A percentile compares a stretch with the other conserved stretches of the same genome.
Evolutionary conservation across 2,888 invertebrate genomes (phyloP).

Genomic region (Netelia virgata): DNA sequence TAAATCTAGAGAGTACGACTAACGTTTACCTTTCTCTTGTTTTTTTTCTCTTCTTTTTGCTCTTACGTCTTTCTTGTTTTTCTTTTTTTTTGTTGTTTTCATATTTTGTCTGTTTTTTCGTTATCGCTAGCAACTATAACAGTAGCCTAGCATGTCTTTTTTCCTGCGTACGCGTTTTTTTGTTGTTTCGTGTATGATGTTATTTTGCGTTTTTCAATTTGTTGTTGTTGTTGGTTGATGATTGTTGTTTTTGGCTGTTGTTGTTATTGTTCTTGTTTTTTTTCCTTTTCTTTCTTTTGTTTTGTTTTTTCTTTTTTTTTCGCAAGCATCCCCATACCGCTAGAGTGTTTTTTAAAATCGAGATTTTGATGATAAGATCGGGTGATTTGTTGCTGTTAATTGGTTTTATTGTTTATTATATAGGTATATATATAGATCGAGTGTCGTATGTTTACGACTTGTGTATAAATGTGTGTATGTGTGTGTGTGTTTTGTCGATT

Average conservation of each 20-base stretch:
- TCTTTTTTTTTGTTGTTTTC: conserved; percentile 16
- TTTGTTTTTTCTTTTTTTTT: conserved; percentile 35
- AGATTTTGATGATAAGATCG: conserved; percentile 21
- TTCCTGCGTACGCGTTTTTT: conserved; percentile 59
- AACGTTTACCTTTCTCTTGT: conserved; percentile 36
- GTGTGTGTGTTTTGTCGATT: conserved; percentile 25
- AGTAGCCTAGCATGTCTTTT: conserved; percentile 79
- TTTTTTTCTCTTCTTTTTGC: conserved; percentile 20
- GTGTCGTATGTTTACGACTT: not conserved
- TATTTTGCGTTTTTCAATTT: conserved; percentile 28
- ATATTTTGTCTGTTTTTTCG: conserved; percentile 27
- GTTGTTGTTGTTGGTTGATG: conserved; percentile 24
- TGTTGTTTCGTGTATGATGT: conserved; percentile 71
- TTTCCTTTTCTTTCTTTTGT: conserved; percentile 46
- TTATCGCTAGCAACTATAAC: conserved; percentile 76
- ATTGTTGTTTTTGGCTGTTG: conserved; percentile 37
- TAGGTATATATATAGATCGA: not conserved
- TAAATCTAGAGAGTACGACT: conserved; percentile 66
- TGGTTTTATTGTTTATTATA: conserved; percentile 20
- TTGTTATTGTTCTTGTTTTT: conserved; percentile 39
- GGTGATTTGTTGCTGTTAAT: conserved; percentile 26
- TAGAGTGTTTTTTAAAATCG: not conserved
- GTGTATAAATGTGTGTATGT: conserved; percentile 23
- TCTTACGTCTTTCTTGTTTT: conserved; percentile 16
- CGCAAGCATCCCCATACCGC: conserved; percentile 10